Percentiles rank a stretch among this genome's conserved stretches.
These are phyloP conservation scores for Argyrosomus japonicus DNA, from an alignment of 2,113 vertebrate genomes.

Conservation along the genomic window DNA sequence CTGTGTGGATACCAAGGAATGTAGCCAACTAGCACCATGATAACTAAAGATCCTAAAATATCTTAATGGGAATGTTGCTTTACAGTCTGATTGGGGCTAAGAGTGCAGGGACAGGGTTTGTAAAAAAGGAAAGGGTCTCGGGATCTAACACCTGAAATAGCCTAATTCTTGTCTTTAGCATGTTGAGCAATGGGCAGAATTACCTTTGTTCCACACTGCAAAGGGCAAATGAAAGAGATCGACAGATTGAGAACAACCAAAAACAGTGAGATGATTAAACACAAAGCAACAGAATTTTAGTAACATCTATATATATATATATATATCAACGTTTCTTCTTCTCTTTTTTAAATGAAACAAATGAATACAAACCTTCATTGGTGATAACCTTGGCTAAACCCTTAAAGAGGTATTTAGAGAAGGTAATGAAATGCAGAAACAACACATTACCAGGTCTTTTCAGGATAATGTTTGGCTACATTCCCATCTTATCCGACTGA, in stretches of 20 bases:
- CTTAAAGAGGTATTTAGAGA: slow-evolving; percentile 32
- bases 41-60: slow-evolving; percentile 14
- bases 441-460: slow-evolving; percentile 37
- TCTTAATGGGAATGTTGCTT: slow-evolving; percentile 25
- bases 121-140: neutral
- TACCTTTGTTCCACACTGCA: slow-evolving; percentile 81
- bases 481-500: slow-evolving; percentile 80
- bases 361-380: slow-evolving; percentile 69
- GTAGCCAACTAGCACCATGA: slow-evolving; percentile 79
- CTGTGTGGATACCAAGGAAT: slow-evolving; percentile 81
- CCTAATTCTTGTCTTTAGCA: slow-evolving; percentile 36
- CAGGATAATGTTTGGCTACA: slow-evolving; percentile 74
- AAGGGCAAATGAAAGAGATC: slow-evolving; percentile 71
- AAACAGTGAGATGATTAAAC: slow-evolving; percentile 51
- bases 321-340: neutral
- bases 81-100: slow-evolving; percentile 12
- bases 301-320: neutral
- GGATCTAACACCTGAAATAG: slow-evolving; percentile 34
- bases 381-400: slow-evolving; percentile 37
- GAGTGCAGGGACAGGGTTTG: slow-evolving; percentile 28
- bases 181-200: slow-evolving; percentile 61
- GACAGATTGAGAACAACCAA: slow-evolving; percentile 72
- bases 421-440: slow-evolving; percentile 41
- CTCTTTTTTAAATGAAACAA: neutral
- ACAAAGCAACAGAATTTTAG: slow-evolving; percentile 45